These are phyloP conservation scores for Drosophila falleni DNA, from an alignment of 2,888 invertebrate genomes.

Conservation along the genomic window DNA sequence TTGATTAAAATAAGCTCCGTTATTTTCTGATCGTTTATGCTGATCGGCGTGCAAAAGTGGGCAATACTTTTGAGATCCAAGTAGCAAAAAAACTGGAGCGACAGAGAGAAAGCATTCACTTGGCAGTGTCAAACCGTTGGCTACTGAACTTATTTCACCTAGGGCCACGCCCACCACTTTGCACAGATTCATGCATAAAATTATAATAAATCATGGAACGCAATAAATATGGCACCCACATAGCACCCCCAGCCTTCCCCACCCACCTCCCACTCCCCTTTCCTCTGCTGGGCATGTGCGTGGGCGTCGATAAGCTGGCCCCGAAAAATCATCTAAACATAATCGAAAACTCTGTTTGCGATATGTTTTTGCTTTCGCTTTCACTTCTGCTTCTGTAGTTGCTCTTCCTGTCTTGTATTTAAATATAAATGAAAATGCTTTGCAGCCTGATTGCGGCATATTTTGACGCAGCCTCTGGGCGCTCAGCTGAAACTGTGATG, in stretches of 20 bases:
- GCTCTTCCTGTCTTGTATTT: slow-evolving; percentile 61
- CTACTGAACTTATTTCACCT: slow-evolving; percentile 59
- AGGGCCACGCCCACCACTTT: slow-evolving; percentile 55
- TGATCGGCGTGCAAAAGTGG: slow-evolving; percentile 18
- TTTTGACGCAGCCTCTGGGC: slow-evolving; percentile 77
- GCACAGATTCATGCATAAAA: slow-evolving; percentile 77
- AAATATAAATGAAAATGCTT: slow-evolving; percentile 80
- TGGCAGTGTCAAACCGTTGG: slow-evolving; percentile 60
- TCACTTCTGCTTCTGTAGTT: slow-evolving; percentile 21
- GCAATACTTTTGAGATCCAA: slow-evolving; percentile 3
- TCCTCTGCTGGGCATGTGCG: slow-evolving; percentile 48
- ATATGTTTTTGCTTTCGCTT: slow-evolving; percentile 43
- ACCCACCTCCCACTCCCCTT: background rate
- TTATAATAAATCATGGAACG: slow-evolving; percentile 77
- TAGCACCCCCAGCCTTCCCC: slow-evolving; percentile 10
- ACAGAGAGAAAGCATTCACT: slow-evolving; percentile 23
- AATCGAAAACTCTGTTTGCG: slow-evolving; percentile 73
- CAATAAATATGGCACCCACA: slow-evolving; percentile 74
- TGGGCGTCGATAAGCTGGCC: slow-evolving; percentile 75
- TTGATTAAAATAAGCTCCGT: background rate
- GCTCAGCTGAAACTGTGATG: slow-evolving; percentile 45
- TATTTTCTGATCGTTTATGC: background rate
- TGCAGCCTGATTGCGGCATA: slow-evolving; percentile 81
- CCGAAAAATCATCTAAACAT: slow-evolving; percentile 73
- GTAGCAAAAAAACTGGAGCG: background rate